Evolutionary conservation across 2,113 vertebrate genomes (phyloP), one percentile per base, ranked within the genome.

Genomic region (Salminus brasiliensis): DNA sequence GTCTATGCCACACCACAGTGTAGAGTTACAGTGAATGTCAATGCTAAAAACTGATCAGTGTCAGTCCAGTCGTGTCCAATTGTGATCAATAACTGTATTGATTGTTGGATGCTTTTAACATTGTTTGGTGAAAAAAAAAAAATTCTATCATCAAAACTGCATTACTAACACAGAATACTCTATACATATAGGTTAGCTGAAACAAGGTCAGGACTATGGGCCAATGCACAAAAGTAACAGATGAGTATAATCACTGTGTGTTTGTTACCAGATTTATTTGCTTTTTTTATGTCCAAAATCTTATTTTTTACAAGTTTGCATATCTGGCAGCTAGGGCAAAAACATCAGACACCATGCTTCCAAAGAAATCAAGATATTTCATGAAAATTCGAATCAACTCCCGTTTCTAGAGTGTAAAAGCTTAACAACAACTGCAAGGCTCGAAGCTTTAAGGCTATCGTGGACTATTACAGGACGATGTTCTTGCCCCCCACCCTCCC

Each of bases 11-110:
- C 79, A 74, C 83, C 74, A 81, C 36, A 74, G 62, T 73, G 74
- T 81, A 78, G 65, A 78, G 65, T 80, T 80, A 80, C 60, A n/a
- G 55, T 81, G 72, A 81, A 79, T 81, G 75, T 84, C 71, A 30
- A 45, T 78, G 71, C 69, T 81, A 53, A 80, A 81, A 83, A 27
- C 69, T 72, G 77, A 70, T 79, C 74, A 71, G 71, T 71, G 75
- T 81, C 83, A 81, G 79, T 81, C 74, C n/a, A 70, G 78, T 81
- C 71, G 62, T 73, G 74, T 84, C 67, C 73, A 83, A 57, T 80
- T 27, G 63, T 84, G 68, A 83, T 60, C 78, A 73, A 84, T 84
- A 78, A 71, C 67, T 60, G 39, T 73, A 77, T 75, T 72, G 78
- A 73, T 81, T 81, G 74, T 84, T 84, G 68, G 60, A 77, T 55